Base-by-base conservation (phyloP, 2,888 invertebrate species). In the Idaea straminata region DNA sequence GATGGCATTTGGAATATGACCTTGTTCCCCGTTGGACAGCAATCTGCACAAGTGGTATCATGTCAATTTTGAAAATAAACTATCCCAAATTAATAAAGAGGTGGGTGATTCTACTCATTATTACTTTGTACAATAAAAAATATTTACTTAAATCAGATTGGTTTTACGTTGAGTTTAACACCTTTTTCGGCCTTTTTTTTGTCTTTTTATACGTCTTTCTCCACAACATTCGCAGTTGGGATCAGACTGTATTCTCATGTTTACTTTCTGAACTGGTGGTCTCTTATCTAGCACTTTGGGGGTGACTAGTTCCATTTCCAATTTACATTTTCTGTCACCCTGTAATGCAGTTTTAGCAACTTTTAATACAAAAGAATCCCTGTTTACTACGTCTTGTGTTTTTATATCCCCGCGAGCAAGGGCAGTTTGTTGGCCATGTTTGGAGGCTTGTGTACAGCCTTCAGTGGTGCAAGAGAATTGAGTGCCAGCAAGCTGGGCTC, bases 331-430 rank as follows among this genome's bases (percentile, higher is more conserved):
- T 76, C 94, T 94, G 64, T 94, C 95, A 0, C 92, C 93, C 15
- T 95, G 94, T 67, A 95, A 93, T 1, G 94, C 94, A 70, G 95
- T 95, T 81, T 95, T 96, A 0, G 95, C 95, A 61, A 96, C 95
- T 80, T 95, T 93, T 64, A 95, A 81, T n/a, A 95, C 94, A 70
- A 95, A 95, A 5, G 93, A 87, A 71, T 95, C 94, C 75, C 88
- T 93, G 61, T 94, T 94, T 0, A 92, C 90, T 69, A 92, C 82
- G 0, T 91, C 91, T 61, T 87, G 75, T 62, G 73, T 74, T 80
- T 83, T 93, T 73, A 67, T 66, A 64, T 89, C 90, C 6, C 87
- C 85, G 35, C 87, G 86, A 58, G 82, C 84, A 61, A 83, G 69
- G 25, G 78, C 77, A 4, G 77, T 69, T 69, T 86, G 84, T 66